Evolutionary conservation across 2,797 vertebrate species (phyloP), one percentile per base, ranked within the genome.

Genomic region (Todus mexicanus): DNA sequence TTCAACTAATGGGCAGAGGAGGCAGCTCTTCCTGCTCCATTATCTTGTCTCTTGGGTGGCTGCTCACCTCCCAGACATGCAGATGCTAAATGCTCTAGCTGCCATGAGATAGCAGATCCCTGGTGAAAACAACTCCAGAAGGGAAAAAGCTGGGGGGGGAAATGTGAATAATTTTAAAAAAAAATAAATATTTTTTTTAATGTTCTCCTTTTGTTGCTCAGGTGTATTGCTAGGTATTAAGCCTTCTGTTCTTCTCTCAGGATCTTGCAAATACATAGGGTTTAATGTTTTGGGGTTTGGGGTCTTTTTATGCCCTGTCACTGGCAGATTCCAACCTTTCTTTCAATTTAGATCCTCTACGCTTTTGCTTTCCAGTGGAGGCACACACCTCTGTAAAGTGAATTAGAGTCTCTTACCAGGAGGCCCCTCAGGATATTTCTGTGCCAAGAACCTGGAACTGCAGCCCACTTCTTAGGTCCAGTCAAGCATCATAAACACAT

Each of bases 11-110:
- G 91, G 91, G 85, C 79, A 91, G 79, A 83, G 50, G 42, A 91
- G 87, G 89, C 79, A 95, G 89, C 70, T 81, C 76, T 91, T 91
- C 74, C 91, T 81, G 54, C 83, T 94, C 92, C 92, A 96, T 96
- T 96, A 96, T 91, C 73, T 75, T 35, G 69, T 95, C 96, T 78
- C 96, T 85, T 81, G 95, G 82, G 95, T 66, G 73, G 66, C 70
- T 90, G 76, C 40, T 89, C 47, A 40, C 63, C 76, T 94, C 82
- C 63, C 59, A 85, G 65, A 33, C 37, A 51, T n/a, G 47, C 0
- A 10, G 70, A 92, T 63, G 63, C 50, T 92, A 84, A 94, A 80
- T 74, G 75, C 64, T 82, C 14, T 79, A 38, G 60, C 38, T 90
- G 88, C 33, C 60, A 82, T 27, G 47, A 1, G 18, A 93, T 77